Conservation (phyloP, 1,140 invertebrate genomes). For the Harpegnathos saltator region DNA sequence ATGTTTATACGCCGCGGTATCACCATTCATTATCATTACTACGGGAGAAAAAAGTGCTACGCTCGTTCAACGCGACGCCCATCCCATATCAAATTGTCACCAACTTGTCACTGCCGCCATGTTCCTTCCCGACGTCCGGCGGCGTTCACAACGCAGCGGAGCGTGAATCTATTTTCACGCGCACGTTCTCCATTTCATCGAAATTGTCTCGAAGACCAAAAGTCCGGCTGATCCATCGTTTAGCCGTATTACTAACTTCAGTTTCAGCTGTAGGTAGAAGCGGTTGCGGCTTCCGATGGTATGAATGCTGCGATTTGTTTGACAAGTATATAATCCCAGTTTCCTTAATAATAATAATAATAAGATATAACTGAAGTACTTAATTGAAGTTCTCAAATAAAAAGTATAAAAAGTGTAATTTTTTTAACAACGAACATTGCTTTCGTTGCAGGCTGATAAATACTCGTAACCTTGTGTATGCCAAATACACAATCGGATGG, state of each 20-base stretch:
- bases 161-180: too few species aligned
- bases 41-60: slow-evolving; percentile 70
- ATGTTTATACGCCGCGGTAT: slow-evolving; percentile 78
- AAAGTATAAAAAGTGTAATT: not conserved
- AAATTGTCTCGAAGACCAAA: too few species aligned
- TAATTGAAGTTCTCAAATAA: not conserved
- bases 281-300: too few species aligned
- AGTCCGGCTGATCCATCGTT: too few species aligned
- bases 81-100: slow-evolving; percentile 70
- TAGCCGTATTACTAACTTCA: too few species aligned
- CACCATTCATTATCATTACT: slow-evolving; percentile 80
- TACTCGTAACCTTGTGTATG: not conserved
- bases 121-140: slow-evolving; percentile 43
- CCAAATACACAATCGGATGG: not conserved
- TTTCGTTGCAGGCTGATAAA: not conserved
- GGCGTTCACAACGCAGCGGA: not conserved
- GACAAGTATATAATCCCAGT: not conserved
- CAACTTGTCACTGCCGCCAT: slow-evolving; percentile 75
- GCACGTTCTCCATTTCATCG: too few species aligned
- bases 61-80: slow-evolving; percentile 75
- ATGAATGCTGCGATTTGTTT: too few species aligned
- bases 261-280: too few species aligned
- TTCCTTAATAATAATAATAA: not conserved
- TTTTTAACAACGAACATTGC: not conserved
- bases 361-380: not conserved